Evolutionary conservation across 2,888 invertebrate species (phyloP).

Genomic region (Mythimna lalbum): DNA sequence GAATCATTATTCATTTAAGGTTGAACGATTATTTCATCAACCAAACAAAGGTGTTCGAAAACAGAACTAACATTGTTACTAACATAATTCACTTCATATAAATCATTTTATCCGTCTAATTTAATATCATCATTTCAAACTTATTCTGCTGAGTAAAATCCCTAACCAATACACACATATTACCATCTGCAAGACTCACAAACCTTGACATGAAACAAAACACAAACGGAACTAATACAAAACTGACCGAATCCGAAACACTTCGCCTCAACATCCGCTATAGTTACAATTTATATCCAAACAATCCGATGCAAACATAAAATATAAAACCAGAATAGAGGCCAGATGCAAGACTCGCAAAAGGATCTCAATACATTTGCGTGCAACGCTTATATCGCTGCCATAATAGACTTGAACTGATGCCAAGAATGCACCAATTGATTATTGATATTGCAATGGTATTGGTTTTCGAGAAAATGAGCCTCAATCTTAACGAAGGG

Average conservation of each 20-base stretch:
- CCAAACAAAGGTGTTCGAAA: neutral
- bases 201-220: conserved; percentile 41
- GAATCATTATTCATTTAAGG: neutral
- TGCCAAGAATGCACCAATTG: conserved; percentile 90
- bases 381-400: conserved; percentile 78
- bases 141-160: conserved; percentile 10
- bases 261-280: conserved; percentile 50
- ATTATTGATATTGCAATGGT: conserved; percentile 90
- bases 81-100: neutral
- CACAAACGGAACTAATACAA: conserved; percentile 40
- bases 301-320: conserved; percentile 60
- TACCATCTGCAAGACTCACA: conserved; percentile 13
- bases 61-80: too few relatives aligned
- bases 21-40: neutral
- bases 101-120: neutral
- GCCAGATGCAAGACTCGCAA: conserved; percentile 80
- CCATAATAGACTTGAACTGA: conserved; percentile 88
- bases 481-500: conserved; percentile 73
- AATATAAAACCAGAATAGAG: conserved; percentile 63
- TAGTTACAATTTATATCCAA: conserved; percentile 63
- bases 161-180: neutral
- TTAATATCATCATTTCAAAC: neutral
- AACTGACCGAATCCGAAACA: conserved; percentile 50
- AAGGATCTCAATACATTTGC: conserved; percentile 83
- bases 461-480: conserved; percentile 85